Evolutionary conservation across 2,113 vertebrate genomes (phyloP).

Genomic region (Limnothrissa miodon): DNA sequence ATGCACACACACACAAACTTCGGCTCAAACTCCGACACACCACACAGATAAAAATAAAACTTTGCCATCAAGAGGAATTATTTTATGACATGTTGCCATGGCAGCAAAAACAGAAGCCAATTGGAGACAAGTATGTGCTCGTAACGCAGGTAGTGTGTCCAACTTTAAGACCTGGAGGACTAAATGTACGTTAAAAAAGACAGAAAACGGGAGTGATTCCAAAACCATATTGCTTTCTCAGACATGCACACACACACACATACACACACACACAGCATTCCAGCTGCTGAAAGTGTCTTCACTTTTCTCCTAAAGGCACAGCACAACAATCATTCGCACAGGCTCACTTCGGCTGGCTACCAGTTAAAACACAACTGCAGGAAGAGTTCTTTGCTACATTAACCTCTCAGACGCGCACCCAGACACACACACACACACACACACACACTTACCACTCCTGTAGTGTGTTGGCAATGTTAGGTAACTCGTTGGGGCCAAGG

Average conservation of each 20-base stretch:
- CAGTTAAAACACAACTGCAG: too few relatives aligned
- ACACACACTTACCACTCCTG: constrained; percentile 87
- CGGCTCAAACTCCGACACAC: not conserved
- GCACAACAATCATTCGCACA: too few relatives aligned
- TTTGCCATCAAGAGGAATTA: not conserved
- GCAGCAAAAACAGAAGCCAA: not conserved
- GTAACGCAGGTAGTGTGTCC: not conserved
- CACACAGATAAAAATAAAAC: not conserved
- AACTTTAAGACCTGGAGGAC: not conserved
- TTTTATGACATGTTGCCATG: constrained; percentile 7
- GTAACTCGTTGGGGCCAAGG: constrained; percentile 91
- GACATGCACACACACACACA: not conserved
- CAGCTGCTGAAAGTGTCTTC: too few relatives aligned
- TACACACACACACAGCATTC: not conserved
- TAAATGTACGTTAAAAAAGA: not conserved
- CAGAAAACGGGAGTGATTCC: not conserved
- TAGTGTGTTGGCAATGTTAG: constrained; percentile 89
- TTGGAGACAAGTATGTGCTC: not conserved
- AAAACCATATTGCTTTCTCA: not conserved
- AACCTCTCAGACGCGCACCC: too few relatives aligned
- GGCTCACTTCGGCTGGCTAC: too few relatives aligned
- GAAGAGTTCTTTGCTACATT: too few relatives aligned
- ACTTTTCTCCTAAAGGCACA: too few relatives aligned
- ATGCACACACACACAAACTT: not conserved
- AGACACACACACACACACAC: not conserved